Base-by-base conservation (phyloP, 2,888 invertebrate genomes). In the Oxytorus armatus region DNA sequence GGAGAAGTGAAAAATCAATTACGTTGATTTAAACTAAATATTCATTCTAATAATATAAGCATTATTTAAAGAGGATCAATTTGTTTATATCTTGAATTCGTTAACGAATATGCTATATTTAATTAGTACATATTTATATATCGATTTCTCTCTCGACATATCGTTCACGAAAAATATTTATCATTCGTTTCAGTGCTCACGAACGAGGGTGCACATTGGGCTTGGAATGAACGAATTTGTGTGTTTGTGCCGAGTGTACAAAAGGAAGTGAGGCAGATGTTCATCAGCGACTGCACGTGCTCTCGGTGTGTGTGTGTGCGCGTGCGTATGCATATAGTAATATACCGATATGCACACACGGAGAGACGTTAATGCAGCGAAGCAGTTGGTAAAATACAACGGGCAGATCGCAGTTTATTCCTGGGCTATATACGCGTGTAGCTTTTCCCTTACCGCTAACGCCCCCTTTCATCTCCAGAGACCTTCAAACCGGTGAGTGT, bases 251-350 rank as follows among this genome's bases (percentile, higher is more conserved):
- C 42, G 29, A 16, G 69, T 21, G 18, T 21, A 63, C 21, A 42
- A 44, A 42, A 55, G 55, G 63, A 51, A 61, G 18, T 25, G 77
- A 49, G 57, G 77, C 80, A 81, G 80, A 81, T 81, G 80, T 77
- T 74, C 73, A 21, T 65, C 63, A 42, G 29, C 53, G 16, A 5
- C 42, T 14, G 18, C 51, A 55, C 29, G 44, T 29, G 59, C n/a
- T 25, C 21, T 44, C 44, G n/a, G n/a, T n/a, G n/a, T n/a, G n/a
- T n/a, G 42, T 53, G 44, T 57, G 49, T 7, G 4, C 16, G 47
- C 14, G 10, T 55, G n/a, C 51, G 21, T 44, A 33, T 76, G n/a
- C 36, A 49, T 51, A 55, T 18, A 57, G 5, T 8, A 49, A 69
- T 69, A 51, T 61, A 44, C 18, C 23, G 53, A 42, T 42, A 44